phyloP scores from a whole-genome alignment of 2,888 invertebrate genomes.

The Lasioglossum oenotherae region DNA sequence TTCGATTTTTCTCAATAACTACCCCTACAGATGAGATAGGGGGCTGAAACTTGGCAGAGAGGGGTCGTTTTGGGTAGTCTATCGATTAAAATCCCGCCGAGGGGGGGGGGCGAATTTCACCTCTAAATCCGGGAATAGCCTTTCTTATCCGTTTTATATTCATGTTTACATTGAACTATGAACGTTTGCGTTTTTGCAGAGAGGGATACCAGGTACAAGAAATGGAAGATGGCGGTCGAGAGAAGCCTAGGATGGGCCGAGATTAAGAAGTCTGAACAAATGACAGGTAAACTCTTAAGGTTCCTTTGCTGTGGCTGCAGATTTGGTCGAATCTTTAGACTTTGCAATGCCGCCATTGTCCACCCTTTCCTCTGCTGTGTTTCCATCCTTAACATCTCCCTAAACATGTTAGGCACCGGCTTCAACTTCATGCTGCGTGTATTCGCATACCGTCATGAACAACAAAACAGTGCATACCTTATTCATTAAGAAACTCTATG shows the following conservation, averaged over 20 bases:
- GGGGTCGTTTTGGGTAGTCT: no score
- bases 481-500: not conserved
- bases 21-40: no score
- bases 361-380: constrained; percentile 9
- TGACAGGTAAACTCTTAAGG: constrained; percentile 89
- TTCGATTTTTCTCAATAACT: no score
- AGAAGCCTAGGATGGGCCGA: constrained; percentile 95
- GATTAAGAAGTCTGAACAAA: constrained; percentile 89
- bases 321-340: constrained; percentile 32
- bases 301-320: constrained; percentile 1
- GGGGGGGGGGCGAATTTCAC: no score
- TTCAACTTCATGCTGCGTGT: constrained; percentile 14
- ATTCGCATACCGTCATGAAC: constrained; percentile 50
- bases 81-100: no score
- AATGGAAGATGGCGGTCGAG: constrained; percentile 98
- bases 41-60: no score
- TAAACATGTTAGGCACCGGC: not conserved
- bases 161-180: constrained; percentile 12
- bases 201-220: constrained; percentile 92
- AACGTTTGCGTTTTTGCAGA: constrained; percentile 85
- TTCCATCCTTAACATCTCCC: not conserved
- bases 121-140: no score
- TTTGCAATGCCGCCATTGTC: not conserved
- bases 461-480: constrained; percentile 32
- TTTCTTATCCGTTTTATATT: not conserved